These are phyloP conservation scores for Mongoloraphidia duomilia DNA, from an alignment of 2,888 invertebrate species.

Conservation along the genomic window DNA sequence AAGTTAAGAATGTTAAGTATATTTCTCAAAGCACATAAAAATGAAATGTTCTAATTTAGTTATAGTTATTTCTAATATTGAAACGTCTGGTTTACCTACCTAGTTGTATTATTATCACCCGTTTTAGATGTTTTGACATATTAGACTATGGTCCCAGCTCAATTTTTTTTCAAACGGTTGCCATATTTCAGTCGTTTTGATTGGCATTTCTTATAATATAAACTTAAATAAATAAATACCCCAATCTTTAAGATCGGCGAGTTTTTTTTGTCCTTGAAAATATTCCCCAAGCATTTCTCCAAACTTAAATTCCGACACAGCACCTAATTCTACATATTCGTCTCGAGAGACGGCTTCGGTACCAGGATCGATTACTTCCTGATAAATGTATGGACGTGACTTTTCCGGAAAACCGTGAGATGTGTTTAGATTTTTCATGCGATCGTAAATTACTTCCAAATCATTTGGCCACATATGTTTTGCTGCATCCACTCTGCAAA, in stretches of 20 bases:
- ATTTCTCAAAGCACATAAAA: too few relatives aligned
- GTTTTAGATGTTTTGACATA: too few relatives aligned
- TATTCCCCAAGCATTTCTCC: conserved; percentile 38
- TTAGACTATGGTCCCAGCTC: too few relatives aligned
- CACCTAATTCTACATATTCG: conserved; percentile 31
- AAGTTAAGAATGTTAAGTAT: too few relatives aligned
- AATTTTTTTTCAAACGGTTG: too few relatives aligned
- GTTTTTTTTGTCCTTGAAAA: conserved; percentile 42
- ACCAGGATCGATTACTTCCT: conserved; percentile 59
- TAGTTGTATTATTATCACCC: too few relatives aligned
- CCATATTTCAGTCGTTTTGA: too few relatives aligned
- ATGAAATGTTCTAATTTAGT: too few relatives aligned
- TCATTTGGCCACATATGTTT: conserved; percentile 42
- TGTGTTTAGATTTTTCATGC: conserved; percentile 42
- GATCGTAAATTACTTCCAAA: conserved; percentile 33
- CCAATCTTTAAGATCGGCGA: conserved; percentile 50
- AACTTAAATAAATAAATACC: background rate
- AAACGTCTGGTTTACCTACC: too few relatives aligned
- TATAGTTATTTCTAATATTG: too few relatives aligned
- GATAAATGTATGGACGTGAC: conserved; percentile 52
- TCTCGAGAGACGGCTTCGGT: conserved; percentile 29
- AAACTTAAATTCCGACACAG: conserved; percentile 67
- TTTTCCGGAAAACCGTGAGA: conserved; percentile 45
- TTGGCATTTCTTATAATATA: too few relatives aligned
- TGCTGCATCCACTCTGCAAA: conserved; percentile 31